Percentiles rank a stretch among this genome's conserved stretches.
Evolutionary conservation across 2,888 invertebrate species (phyloP).

Genomic region (Chelonus formosanus): DNA sequence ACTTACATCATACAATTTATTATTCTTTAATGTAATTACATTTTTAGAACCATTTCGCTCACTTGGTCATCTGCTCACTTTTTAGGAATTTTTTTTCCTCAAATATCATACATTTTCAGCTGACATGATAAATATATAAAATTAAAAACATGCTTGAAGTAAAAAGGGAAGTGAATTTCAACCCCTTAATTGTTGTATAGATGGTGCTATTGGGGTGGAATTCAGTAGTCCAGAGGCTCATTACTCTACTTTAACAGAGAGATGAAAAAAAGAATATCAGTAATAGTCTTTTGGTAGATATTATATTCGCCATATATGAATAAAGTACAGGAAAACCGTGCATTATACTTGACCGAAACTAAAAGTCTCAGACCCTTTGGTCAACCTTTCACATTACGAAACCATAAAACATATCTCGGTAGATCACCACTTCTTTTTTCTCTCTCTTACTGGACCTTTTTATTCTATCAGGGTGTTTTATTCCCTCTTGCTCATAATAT

Average conservation of each 20-base stretch:
- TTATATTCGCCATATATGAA: constrained; percentile 12
- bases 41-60: no score
- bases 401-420: constrained; percentile 55
- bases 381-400: constrained; percentile 62
- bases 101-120: constrained; percentile 38
- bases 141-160: constrained; percentile 11
- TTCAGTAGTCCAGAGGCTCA: constrained; percentile 57
- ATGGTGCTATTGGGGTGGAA: constrained; percentile 55
- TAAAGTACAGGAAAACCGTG: constrained; percentile 35
- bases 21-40: no score
- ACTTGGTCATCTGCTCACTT: no score
- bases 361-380: constrained; percentile 42
- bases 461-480: constrained; percentile 6
- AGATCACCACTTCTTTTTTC: constrained; percentile 41
- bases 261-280: constrained; percentile 40
- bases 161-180: constrained; percentile 27
- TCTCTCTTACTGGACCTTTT: constrained; percentile 20
- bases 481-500: constrained; percentile 1
- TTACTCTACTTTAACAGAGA: constrained; percentile 56
- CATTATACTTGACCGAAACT: constrained; percentile 7
- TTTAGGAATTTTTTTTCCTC: no score
- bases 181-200: constrained; percentile 53
- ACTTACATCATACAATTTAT: no score
- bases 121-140: constrained; percentile 20
- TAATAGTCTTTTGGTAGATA: constrained; percentile 23